Base-by-base conservation (phyloP, 2,888 invertebrate species). In the Tethea ocularis region DNA sequence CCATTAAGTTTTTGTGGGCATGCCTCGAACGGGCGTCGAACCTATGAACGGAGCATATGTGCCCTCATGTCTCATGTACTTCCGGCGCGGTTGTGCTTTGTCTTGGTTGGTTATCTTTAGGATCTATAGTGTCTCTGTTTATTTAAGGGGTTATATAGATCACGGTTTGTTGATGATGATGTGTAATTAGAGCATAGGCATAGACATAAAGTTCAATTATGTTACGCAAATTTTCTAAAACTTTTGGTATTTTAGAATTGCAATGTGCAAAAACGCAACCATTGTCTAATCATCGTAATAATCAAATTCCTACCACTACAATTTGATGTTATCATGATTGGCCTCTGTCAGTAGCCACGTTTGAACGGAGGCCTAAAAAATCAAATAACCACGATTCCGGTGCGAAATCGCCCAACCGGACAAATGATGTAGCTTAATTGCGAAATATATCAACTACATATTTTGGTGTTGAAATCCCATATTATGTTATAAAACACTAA, bases 21-120 rank as follows among this genome's bases (percentile, higher is more conserved):
- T 59, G 61, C 65, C 63, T 55, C 73, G 38, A 33, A n/a, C 38
- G 84, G 82, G 71, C 87, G 65, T 82, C 84, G 86, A 87, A 86
- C 87, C 72, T 71, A 66, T 66, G 67, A 72, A 69, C 68, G 13
- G 57, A 22, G 46, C 61, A 61, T 61, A 58, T 65, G 63, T 63
- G 71, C 71, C 69, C 69, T 64, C 68, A 54, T 54, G 54, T 54
- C 54, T 54, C 54, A 29, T 33, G 11, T 33, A 36, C 54, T 36
- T 54, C 54, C 54, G 36, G 54, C 33, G 33, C 33, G 54, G 20
- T 15, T 33, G 11, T 15, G 15, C 54, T 54, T 33, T 54, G 46
- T 46, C 20, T 33, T 36, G 46, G 20, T 20, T 3, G 20, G 29
- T 10, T 33, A 15, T 33, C 29, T 10, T 33, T 29, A 8, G 17